Percentiles rank a stretch among this genome's conserved stretches.
phyloP scores from a whole-genome alignment of 2,113 vertebrate genomes.

The Tauraco erythrolophus region DNA sequence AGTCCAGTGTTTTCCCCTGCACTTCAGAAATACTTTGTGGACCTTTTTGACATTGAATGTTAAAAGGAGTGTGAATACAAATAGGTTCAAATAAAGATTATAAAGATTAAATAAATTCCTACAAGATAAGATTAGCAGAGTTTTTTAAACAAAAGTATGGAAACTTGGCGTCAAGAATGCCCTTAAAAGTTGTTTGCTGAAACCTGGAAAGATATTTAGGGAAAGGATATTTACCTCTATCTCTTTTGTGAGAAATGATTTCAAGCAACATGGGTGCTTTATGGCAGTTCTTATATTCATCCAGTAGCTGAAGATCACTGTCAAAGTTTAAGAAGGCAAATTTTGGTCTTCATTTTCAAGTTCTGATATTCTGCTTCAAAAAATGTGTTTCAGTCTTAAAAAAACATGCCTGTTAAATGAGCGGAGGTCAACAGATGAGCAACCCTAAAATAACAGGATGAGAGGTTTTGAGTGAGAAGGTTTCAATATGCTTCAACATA shows the following conservation, averaged over 20 bases:
- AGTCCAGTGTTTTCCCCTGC: not conserved
- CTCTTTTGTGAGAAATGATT: not conserved
- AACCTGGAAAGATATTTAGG: not conserved
- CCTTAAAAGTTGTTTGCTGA: not conserved
- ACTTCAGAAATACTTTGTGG: not conserved
- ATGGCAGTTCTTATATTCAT: not conserved
- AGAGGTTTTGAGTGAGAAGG: not conserved
- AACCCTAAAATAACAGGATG: not conserved
- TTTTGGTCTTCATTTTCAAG: not conserved
- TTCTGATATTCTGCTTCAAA: not conserved
- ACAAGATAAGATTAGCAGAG: not conserved
- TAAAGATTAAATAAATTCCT: not conserved
- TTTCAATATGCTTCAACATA: not conserved
- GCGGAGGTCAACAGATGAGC: not conserved
- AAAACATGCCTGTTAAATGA: not conserved
- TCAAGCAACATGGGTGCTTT: not conserved
- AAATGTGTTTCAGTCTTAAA: not conserved
- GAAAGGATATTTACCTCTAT: not conserved
- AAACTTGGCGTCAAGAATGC: not conserved
- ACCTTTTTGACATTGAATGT: not conserved
- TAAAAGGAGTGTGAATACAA: not conserved
- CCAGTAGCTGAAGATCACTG: not conserved
- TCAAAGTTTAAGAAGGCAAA: not conserved
- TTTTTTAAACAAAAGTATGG: not conserved
- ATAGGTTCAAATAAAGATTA: not conserved